Evolutionary conservation across 2,113 vertebrate species (phyloP).

Genomic region (Andinoacara biseriatus): DNA sequence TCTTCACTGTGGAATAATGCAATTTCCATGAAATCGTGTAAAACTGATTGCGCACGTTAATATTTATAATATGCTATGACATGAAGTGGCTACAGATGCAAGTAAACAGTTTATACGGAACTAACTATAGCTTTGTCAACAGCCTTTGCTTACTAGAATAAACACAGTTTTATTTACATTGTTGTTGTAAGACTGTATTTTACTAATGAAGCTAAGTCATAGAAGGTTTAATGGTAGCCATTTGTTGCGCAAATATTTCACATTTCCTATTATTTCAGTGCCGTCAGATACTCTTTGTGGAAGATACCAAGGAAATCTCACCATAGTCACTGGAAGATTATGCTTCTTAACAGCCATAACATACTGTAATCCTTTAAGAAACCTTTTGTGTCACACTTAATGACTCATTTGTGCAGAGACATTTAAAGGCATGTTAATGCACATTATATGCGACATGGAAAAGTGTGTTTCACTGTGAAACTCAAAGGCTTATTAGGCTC

Average conservation of each 20-base stretch:
- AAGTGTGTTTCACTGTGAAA: not conserved
- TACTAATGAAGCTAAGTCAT: not conserved
- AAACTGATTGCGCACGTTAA: not conserved
- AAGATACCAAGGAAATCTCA: not conserved
- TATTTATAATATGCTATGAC: not conserved
- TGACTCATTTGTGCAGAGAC: not conserved
- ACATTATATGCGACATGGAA: not conserved
- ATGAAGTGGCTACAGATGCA: not conserved
- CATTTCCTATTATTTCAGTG: not conserved
- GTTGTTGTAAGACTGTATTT: not conserved
- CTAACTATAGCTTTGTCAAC: not conserved
- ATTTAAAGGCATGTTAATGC: not conserved
- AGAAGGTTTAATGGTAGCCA: no score
- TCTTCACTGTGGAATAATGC: not conserved
- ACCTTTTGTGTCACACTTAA: not conserved
- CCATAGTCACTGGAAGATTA: not conserved
- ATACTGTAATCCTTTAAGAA: not conserved
- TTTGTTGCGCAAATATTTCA: not conserved
- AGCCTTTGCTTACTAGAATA: not conserved
- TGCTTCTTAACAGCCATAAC: not conserved
- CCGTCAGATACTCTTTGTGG: not conserved
- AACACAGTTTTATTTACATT: not conserved
- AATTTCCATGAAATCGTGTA: conserved; percentile 22
- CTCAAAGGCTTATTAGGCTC: not conserved
- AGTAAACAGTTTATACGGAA: not conserved